Base-by-base conservation (phyloP, 2,113 vertebrate genomes). In the Actenoides lindsayi region DNA sequence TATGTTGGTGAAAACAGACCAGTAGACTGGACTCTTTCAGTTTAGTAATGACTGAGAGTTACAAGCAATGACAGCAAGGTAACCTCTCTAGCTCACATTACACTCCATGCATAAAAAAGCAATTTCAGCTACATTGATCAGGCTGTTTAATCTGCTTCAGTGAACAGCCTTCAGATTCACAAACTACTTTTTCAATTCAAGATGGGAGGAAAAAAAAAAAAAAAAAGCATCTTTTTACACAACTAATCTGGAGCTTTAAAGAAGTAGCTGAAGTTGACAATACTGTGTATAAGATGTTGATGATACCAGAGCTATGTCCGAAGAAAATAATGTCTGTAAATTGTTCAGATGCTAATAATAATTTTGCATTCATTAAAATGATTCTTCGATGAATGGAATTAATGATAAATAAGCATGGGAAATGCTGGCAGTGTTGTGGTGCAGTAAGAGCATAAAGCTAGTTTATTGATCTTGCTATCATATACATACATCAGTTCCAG, bases 361-460 rank as follows among this genome's bases (percentile, higher is more conserved):
- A 82, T 83, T 92, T 46, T 77, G 53, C 35, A 70, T 62, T 80
- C 60, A 95, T 89, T 91, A 37, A 70, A 93, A 67, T 31, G 13
- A 84, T 91, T 90, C 42, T 84, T 69, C 89, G 80, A 94, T 85
- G 62, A 94, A 89, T 53, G 64, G 74, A 54, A 39, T 75, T 68
- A 87, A 81, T 48, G 23, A 37, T 83, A 76, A 91, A 67, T 68
- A 90, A 89, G 39, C 28, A 54, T 1, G 3, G 50, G 42, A 94
- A 42, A 71, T 75, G 33, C 8, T 91, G 69, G 39, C 48, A 91
- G 69, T 31, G 42, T 9, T 87, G 39, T 51, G 6, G 35, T 68
- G 51, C 50, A 79, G 60, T 69, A 37, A 70, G 31, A 83, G n/a
- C 37, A 71, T 46, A 83, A 81, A 84, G 23, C 60, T 53, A 28